Evolutionary conservation across 2,888 invertebrate species (phyloP).

Genomic region (Drosophila sordidula): DNA sequence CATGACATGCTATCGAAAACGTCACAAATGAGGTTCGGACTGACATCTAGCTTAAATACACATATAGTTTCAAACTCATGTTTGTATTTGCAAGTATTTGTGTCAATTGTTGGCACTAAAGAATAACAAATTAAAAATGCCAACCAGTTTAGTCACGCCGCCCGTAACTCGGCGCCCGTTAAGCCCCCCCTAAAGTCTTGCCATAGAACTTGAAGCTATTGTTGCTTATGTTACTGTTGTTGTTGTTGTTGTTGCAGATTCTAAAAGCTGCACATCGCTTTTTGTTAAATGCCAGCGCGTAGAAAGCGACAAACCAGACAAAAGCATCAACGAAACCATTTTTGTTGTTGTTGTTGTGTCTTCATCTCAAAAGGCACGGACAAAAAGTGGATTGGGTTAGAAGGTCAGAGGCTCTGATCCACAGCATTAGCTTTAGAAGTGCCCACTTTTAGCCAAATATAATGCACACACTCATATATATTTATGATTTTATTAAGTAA

Average conservation of each 20-base stretch:
- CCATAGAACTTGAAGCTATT: conserved; percentile 25
- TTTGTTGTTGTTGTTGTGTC: conserved; percentile 2
- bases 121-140: conserved; percentile 56
- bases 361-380: conserved; percentile 5
- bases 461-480: background rate
- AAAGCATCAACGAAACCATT: conserved; percentile 25
- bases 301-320: conserved; percentile 51
- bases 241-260: conserved; percentile 35
- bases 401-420: conserved; percentile 34
- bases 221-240: conserved; percentile 5
- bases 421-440: background rate
- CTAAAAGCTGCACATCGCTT: conserved; percentile 44
- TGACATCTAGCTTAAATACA: conserved; percentile 2
- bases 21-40: conserved; percentile 2
- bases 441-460: background rate
- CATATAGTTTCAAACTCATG: background rate
- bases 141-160: conserved; percentile 59
- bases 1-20: background rate
- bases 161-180: conserved; percentile 16
- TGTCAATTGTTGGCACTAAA: conserved; percentile 51
- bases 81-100: conserved; percentile 25
- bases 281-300: conserved; percentile 50
- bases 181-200: background rate
- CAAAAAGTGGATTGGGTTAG: conserved; percentile 53
- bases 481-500: background rate